Evolutionary conservation across 2,888 invertebrate genomes (phyloP), one percentile per base, ranked within the genome.

Genomic region (Nycteola revayana): DNA sequence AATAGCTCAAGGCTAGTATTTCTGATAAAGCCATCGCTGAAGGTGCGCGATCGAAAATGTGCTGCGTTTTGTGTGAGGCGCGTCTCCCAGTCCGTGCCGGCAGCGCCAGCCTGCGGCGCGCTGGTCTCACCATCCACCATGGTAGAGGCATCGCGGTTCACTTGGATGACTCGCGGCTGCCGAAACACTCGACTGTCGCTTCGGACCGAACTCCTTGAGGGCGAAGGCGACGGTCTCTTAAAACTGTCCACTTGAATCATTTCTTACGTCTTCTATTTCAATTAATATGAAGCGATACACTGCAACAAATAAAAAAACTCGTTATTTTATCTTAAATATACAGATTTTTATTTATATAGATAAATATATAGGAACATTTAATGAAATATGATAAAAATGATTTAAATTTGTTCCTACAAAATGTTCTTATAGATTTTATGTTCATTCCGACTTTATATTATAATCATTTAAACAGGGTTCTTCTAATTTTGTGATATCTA

Each of bases 1-100:
- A 89, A 66, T 1, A 89, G 75, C 47, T 89, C 89, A 11, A 89
- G 81, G 53, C 89, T 89, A 21, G 86, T 84, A 56, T 89, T 89
- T 42, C 86, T 71, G 41, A 89, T 79, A 56, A 89, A 89, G 28
- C 89, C 89, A 36, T 89, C 89, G 50, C 89, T 89, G 54, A 89
- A 87, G 2, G 89, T 89, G 10, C 89, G 75, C 5, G 89, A 88
- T 30, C 89, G 79, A 48, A 87, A 87, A 45, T 85, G 80, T 23
- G 84, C 60, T 1, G 75, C 67, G 28, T 78, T 79, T 28, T 73
- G 76, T 3, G 62, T 61, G 10, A 66, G 57, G 25, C 71, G 70
- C 1, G 75, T 57, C 34, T 84, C 83, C 65, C 76, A 82, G 43
- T 83, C 80, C 11, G 59, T 32, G 17, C 45, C 31, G 10, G 51